phyloP scores from a whole-genome alignment of 2,113 vertebrate genomes.

The Chitala chitala region DNA sequence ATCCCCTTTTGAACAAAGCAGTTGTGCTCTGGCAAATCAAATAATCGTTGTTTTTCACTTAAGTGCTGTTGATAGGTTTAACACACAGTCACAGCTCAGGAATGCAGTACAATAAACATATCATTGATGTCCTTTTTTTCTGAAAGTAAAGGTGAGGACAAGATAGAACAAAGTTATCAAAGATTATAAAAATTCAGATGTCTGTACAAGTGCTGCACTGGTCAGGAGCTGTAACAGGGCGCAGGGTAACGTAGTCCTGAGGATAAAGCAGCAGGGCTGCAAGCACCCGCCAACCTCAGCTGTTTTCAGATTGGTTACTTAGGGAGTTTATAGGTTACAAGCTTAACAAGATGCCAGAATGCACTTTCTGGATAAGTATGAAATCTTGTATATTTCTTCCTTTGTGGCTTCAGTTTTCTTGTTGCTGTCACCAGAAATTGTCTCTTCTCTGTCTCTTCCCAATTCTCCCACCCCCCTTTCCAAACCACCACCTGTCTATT shows the following conservation, averaged over 20 bases:
- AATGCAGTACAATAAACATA: conserved; percentile 58
- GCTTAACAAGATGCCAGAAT: neutral
- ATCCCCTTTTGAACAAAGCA: conserved; percentile 48
- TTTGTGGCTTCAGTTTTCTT: neutral
- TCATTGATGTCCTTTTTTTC: conserved; percentile 44
- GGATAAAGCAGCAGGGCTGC: neutral
- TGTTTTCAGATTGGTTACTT: neutral
- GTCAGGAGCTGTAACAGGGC: neutral
- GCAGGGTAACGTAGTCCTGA: neutral
- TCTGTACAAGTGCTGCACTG: conserved; percentile 41
- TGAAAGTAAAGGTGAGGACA: conserved; percentile 39
- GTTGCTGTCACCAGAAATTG: neutral
- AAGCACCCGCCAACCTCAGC: no score
- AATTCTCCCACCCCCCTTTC: conserved; percentile 3
- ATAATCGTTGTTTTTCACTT: conserved; percentile 55
- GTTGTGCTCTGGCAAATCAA: conserved; percentile 54
- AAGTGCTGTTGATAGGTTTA: conserved; percentile 53
- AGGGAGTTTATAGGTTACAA: neutral
- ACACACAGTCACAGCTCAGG: conserved; percentile 48
- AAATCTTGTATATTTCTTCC: neutral
- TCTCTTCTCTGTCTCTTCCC: conserved; percentile 19
- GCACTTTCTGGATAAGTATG: neutral
- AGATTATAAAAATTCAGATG: conserved; percentile 35
- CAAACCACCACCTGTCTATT: neutral
- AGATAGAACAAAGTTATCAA: conserved; percentile 29